Evolutionary conservation across 2,113 vertebrate genomes (phyloP), one percentile per base, ranked within the genome.

Genomic region (Budorcas taxicolor): DNA sequence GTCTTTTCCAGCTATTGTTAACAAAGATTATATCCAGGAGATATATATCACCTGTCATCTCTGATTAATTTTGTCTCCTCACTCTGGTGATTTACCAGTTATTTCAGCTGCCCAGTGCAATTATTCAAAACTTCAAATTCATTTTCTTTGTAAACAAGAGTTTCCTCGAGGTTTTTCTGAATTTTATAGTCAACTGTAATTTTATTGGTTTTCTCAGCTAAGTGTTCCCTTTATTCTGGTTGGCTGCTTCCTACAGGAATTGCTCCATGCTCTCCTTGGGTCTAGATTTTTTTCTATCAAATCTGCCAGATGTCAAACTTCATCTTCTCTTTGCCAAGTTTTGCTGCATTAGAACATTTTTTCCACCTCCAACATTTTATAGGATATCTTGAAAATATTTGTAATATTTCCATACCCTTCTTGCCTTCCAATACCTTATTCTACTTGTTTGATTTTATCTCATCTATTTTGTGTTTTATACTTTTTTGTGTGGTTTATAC

Each of bases 11-110:
- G 95, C 80, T 98, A 98, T 97, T 97, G 96, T 97, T 98, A 97
- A 95, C 40, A 21, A 95, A 97, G 90, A 97, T 98, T 97, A 95
- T 96, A 94, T 94, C 94, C 94, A 94, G 81, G 87, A 97, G 97
- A 96, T 91, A 98, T 85, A 92, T 90, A 97, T 97, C 92, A 76
- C 90, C 95, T 96, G 97, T 94, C 97, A 97, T 93, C 50, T 94
- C 90, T 97, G 97, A 98, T 98, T 97, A 94, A 98, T 98, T 96
- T 97, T 96, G 91, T 94, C 91, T 97, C 90, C 82, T 97, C 95
- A 97, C 82, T 92, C 93, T 94, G 94, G 78, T 97, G 94, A 95
- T 62, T 98, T 96, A 36, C 90, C 91, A 96, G 95, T 98, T 95
- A 97, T 97, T 97, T 97, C 94, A 97, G 96, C 96, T 97, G 85